These are phyloP conservation scores for Osmoderma eremita DNA, from an alignment of 2,888 invertebrate genomes.

Conservation along the genomic window DNA sequence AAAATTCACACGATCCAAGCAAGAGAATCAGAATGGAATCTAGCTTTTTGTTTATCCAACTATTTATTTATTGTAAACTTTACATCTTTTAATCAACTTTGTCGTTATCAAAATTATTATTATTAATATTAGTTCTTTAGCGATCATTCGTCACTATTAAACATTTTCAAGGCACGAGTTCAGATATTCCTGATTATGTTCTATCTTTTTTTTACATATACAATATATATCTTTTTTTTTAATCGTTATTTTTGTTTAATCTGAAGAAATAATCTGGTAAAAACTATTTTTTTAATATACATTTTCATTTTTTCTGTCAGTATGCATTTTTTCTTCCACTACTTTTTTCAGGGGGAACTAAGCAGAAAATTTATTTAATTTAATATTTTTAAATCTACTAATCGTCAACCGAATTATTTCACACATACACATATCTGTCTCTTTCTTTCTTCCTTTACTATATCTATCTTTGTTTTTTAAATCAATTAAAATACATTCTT, in stretches of 20 bases:
- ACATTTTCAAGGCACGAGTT: slow-evolving; percentile 57
- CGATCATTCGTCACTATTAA: slow-evolving; percentile 39
- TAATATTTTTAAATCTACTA: neutral
- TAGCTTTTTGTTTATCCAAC: neutral
- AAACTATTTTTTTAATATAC: no score
- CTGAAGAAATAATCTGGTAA: no score
- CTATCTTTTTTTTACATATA: neutral
- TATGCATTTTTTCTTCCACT: slow-evolving; percentile 9
- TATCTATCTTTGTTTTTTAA: slow-evolving; percentile 14
- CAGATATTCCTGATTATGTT: slow-evolving; percentile 46
- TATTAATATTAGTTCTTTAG: no score
- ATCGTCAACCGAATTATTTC: neutral
- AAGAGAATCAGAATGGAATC: no score
- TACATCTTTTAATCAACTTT: no score
- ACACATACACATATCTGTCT: no score
- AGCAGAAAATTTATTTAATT: slow-evolving; percentile 35
- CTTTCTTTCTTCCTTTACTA: neutral
- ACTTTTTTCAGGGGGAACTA: slow-evolving; percentile 27
- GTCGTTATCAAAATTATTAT: no score
- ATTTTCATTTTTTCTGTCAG: no score
- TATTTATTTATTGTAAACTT: neutral
- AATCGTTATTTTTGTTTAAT: no score
- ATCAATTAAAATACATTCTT: neutral
- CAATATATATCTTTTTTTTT: no score
- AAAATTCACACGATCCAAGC: no score